Base-by-base conservation (phyloP, 2,888 invertebrate genomes). In the Neocrepidodera transversa region DNA sequence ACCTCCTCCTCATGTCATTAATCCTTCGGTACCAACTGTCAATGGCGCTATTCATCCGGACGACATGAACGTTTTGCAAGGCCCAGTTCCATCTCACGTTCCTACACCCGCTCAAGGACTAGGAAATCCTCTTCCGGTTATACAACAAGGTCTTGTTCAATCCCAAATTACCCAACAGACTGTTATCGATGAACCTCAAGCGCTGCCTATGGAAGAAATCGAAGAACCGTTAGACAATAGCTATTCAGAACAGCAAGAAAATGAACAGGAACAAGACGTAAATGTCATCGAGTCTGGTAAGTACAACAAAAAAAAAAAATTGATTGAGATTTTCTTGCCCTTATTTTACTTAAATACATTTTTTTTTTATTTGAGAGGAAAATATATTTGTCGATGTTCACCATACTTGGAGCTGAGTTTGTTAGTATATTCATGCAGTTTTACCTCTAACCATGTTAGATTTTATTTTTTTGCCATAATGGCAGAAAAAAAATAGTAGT, bases 11-110 rank as follows among this genome's bases (percentile, higher is more conserved):
- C 73, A 76, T 38, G 75, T 76, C n/a, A 52, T 76, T 52, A 68
- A 74, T 1, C 70, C 74, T 4, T 76, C 73, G 49, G 69, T 75
- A 32, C 73, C 78, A 8, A 72, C 78, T 38, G 77, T 80, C 51
- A 81, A 81, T 63, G 81, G 81, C 23, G 70, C 76, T 28, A 75
- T 79, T 38, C 80, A 80, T 68, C 80, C 79, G 5, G 81, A 81
- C 32, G 80, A 80, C 32, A 70, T 78, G 42, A 72, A 65, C 56
- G 73, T 74, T 30, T 64, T 77, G 42, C 68, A 72, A 49, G 73
- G 62, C 23, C 66, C 52, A 45, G 66, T 66, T 13, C 64, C 75
- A 8, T 65, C 64, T 30, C 74, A 70, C 63, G 69, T 69, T 18
- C 72, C 71, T 20, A 60, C 65, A 8, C 47, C 58, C 13, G 30